A percentile compares a stretch with the other conserved stretches of the same genome.
Evolutionary conservation across 2,888 invertebrate species (phyloP).

Genomic region (Cryptus viduatorius): DNA sequence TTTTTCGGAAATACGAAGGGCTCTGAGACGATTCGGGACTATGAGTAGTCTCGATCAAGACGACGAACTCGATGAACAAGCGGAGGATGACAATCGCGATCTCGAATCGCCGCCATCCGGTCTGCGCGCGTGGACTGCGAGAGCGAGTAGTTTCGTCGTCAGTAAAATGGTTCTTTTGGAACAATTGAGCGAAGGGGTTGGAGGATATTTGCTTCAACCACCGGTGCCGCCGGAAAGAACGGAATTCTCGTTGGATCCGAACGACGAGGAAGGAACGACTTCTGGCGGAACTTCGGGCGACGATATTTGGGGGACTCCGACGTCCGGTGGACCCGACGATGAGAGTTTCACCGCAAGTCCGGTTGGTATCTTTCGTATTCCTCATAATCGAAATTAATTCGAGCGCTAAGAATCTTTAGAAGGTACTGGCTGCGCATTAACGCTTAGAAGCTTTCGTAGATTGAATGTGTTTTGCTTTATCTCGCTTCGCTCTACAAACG

Average conservation of each 20-base stretch:
- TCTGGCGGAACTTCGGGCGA: constrained; percentile 94
- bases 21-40: constrained; percentile 84
- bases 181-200: constrained; percentile 87
- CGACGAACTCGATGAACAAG: constrained; percentile 81
- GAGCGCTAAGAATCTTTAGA: constrained; percentile 57
- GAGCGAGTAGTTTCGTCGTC: constrained; percentile 92
- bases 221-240: constrained; percentile 83
- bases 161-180: constrained; percentile 92
- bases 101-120: constrained; percentile 85
- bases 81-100: constrained; percentile 80
- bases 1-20: constrained; percentile 72
- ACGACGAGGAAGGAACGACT: constrained; percentile 92
- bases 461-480: background rate
- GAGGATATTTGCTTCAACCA: constrained; percentile 81
- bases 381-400: constrained; percentile 15
- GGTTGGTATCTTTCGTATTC: constrained; percentile 76
- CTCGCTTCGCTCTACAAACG: background rate
- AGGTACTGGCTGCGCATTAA: constrained; percentile 71
- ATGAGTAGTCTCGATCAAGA: constrained; percentile 85
- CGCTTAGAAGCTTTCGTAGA: constrained; percentile 41
- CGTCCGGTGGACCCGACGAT: constrained; percentile 93
- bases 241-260: constrained; percentile 81
- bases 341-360: constrained; percentile 86
- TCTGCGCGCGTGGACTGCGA: constrained; percentile 91
- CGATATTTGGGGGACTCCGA: constrained; percentile 96